Base-by-base conservation (phyloP, 2,113 vertebrate species). In the Urocynchramus pylzowi region DNA sequence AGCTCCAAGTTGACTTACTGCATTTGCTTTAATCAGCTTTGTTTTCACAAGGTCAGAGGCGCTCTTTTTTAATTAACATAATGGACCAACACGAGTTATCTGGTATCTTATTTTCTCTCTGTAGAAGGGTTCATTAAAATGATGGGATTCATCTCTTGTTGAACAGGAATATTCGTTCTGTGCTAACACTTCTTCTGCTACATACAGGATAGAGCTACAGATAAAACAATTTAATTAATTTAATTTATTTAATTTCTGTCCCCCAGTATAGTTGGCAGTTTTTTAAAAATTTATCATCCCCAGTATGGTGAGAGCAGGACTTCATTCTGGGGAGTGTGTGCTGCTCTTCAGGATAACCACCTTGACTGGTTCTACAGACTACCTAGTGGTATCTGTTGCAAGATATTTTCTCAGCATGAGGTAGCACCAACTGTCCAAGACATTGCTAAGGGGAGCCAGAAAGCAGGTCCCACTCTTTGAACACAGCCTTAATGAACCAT, bases 41-140 rank as follows among this genome's bases (percentile, higher is more conserved):
- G 82, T 95, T 97, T 98, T 97, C 84, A 91, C 37, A 95, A 68
- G 45, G 41, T 39, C 81, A 89, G 90, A 93, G 68, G 75, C 94
- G 31, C 13, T 78, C 56, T 53, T 96, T 97, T 96, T 89, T 57
- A 97, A 97, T 98, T 97, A 97, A 49, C 85, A 89, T 95, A 96
- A 97, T 89, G 96, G 97, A 89, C 83, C 97, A 97, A 96, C 81
- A 90, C 63, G 64, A 95, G 33, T 96, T 92, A 89, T 95, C 49
- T 88, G 70, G 65, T 84, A 71, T 97, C 83, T 95, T 93, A 69
- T 50, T 95, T 95, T 97, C 87, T 95, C 67, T 96, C 56, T 80
- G 41, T 67, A 74, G 80, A 96, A 89, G 42, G 28, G 41, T 92
- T 97, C 91, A 96, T 97, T 97, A 97, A 95, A 97, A 82, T 96